Evolutionary conservation across 2,888 invertebrate genomes (phyloP), one percentile per base, ranked within the genome.

Genomic region (Myopa testacea): DNA sequence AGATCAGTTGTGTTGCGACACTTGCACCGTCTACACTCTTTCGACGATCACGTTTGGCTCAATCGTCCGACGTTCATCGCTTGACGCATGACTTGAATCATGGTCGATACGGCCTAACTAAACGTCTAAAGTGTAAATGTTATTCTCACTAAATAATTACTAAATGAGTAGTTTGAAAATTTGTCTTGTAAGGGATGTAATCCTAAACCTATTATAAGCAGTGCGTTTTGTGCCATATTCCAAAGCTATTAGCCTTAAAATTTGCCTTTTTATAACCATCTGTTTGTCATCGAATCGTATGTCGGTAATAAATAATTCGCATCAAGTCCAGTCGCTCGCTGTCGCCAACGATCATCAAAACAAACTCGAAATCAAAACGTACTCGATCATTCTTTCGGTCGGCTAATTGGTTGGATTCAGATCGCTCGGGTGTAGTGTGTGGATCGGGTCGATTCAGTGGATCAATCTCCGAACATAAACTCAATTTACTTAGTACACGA

Each of bases 1-100:
- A 88, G 88, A 88, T 89, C 88, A 89, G 88, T 89, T 88, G 87
- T 88, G 87, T 88, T 84, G 85, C 84, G 85, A 85, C 87, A 87
- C 87, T 88, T 86, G 88, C 84, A 85, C 87, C 85, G 86, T 85
- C 84, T 83, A 85, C 87, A 82, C 78, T 45, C 37, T 67, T 12
- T 40, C 62, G 38, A 62, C 62, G 38, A 60, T 37, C 38, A 12
- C 37, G 37, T 68, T 50, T 50, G 14, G 34, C 52, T 70, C 52
- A 58, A 72, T 14, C 50, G 40, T 16, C 16, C 50, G 69, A 40
- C 19, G 45, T 69, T 69, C 16, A 14, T n/a, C 19, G 69, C 50
- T 67, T 67, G n/a, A 67, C 38, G 37, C 38, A 67, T 67, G 67
- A 19, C 67, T 69, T 69, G 40, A 50, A 69, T 40, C 34, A 19